A percentile compares a stretch with the other conserved stretches of the same genome.
These are phyloP conservation scores for Agelastica alni DNA, from an alignment of 2,888 invertebrate genomes.

Conservation along the genomic window DNA sequence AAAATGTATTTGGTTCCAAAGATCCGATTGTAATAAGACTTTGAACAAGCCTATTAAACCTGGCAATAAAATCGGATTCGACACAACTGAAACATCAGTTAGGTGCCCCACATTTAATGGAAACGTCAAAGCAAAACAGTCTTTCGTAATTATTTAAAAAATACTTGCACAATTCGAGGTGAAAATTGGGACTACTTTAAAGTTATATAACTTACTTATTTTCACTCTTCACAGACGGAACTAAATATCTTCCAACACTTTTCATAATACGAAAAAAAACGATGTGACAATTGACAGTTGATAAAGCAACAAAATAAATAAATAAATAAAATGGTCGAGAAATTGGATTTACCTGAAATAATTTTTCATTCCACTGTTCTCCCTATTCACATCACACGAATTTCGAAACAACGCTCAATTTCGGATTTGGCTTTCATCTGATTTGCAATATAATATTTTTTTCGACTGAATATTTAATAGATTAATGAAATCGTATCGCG, in stretches of 20 bases:
- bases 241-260: conserved; percentile 9
- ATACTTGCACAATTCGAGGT: too few species aligned
- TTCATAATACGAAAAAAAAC: conserved; percentile 15
- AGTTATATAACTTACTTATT: conserved; percentile 4
- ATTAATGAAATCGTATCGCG: conserved; percentile 7
- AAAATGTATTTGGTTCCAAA: too few species aligned
- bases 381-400: conserved; percentile 6
- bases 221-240: conserved; percentile 1
- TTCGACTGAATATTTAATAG: conserved; percentile 1
- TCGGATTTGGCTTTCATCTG: conserved; percentile 1
- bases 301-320: not conserved
- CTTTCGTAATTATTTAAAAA: too few species aligned
- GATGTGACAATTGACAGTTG: conserved; percentile 13
- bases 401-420: not conserved
- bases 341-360: conserved; percentile 11
- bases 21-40: too few species aligned
- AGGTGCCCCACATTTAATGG: too few species aligned
- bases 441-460: conserved; percentile 6
- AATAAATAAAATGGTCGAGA: not conserved
- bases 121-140: too few species aligned
- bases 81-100: too few species aligned
- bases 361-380: conserved; percentile 1
- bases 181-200: too few species aligned
- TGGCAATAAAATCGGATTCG: too few species aligned
- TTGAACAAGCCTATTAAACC: too few species aligned